Evolutionary conservation across 1,140 invertebrate species (phyloP).

Genomic region (Mylabris phalerata): DNA sequence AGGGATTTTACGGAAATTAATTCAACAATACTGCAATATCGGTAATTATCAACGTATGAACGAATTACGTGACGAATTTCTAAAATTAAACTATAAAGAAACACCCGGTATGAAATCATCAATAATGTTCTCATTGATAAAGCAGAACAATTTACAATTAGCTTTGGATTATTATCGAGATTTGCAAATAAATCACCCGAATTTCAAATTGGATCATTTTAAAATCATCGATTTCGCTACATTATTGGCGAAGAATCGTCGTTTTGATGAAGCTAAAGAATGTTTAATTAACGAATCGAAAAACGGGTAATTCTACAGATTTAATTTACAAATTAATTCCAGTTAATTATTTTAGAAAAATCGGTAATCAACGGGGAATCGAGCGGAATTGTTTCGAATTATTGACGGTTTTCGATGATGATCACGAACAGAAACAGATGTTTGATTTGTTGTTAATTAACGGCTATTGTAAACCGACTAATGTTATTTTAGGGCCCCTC

Average conservation of each 20-base stretch:
- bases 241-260: slow-evolving; percentile 45
- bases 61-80: slow-evolving; percentile 44
- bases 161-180: slow-evolving; percentile 44
- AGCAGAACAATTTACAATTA: slow-evolving; percentile 43
- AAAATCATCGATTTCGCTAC: slow-evolving; percentile 52
- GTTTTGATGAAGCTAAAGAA: slow-evolving; percentile 43
- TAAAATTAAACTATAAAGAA: slow-evolving; percentile 42
- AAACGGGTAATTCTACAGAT: slow-evolving; percentile 36
- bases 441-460: slow-evolving; percentile 43
- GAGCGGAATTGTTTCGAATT: slow-evolving; percentile 47
- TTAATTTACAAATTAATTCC: not conserved
- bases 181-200: slow-evolving; percentile 40
- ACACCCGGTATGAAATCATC: slow-evolving; percentile 49
- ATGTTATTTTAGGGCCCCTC: slow-evolving; percentile 46
- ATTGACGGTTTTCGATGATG: slow-evolving; percentile 20
- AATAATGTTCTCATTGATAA: slow-evolving; percentile 49
- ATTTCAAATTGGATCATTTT: slow-evolving; percentile 48
- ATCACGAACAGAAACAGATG: slow-evolving; percentile 39
- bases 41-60: slow-evolving; percentile 45
- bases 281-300: slow-evolving; percentile 42
- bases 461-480: slow-evolving; percentile 45
- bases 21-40: slow-evolving; percentile 45
- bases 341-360: not conserved
- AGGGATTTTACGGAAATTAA: slow-evolving; percentile 47
- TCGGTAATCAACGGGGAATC: slow-evolving; percentile 34